Evolutionary conservation across 2,888 invertebrate species (phyloP).

Genomic region (Pyrrhosoma nymphula): DNA sequence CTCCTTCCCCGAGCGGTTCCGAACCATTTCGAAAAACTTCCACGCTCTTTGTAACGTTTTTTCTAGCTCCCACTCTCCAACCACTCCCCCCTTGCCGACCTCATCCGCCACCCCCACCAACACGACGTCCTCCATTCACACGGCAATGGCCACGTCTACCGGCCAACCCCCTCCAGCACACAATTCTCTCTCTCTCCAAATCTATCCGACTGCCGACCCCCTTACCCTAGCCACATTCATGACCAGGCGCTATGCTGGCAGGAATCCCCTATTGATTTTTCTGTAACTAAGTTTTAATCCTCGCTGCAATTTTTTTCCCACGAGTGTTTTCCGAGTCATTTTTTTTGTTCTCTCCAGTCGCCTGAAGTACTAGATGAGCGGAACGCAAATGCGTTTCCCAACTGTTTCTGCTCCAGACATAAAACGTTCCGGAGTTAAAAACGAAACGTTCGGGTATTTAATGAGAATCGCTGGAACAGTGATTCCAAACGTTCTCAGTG

Average conservation of each 20-base stretch:
- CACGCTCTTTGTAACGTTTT: conserved; percentile 26
- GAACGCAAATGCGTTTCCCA: neutral
- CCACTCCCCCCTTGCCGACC: neutral
- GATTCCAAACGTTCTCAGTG: neutral
- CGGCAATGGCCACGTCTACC: neutral
- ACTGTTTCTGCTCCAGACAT: neutral
- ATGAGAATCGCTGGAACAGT: neutral
- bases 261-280: conserved; percentile 46
- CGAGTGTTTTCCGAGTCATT: neutral
- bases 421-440: neutral
- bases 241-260: neutral
- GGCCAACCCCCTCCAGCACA: neutral
- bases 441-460: neutral
- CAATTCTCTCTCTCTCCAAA: neutral
- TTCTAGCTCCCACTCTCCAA: neutral
- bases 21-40: conserved; percentile 51
- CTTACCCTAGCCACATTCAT: neutral
- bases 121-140: neutral
- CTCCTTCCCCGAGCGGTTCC: neutral
- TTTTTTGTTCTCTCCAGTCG: neutral
- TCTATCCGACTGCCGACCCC: neutral
- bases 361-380: neutral
- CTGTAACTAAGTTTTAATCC: neutral
- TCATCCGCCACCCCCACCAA: neutral
- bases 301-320: neutral